Evolutionary conservation across 2,113 vertebrate genomes (phyloP).

Genomic region (Leucopsar rothschildi): DNA sequence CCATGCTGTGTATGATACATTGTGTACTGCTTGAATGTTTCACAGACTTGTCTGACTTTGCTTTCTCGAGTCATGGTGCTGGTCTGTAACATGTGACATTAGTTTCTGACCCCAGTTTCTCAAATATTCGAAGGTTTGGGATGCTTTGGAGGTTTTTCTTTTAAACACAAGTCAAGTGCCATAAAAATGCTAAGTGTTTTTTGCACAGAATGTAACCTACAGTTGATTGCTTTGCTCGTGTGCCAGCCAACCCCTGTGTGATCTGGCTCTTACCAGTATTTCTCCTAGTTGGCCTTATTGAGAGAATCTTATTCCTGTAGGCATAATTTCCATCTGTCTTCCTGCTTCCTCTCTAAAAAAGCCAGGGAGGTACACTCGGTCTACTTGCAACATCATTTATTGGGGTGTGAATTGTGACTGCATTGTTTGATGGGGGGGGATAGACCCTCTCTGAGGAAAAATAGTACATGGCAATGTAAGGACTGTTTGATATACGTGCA

Average conservation of each 20-base stretch:
- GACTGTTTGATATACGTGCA: not conserved
- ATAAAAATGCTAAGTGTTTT: not conserved
- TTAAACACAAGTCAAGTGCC: conserved; percentile 26
- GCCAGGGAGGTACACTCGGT: not conserved
- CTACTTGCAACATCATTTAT: not conserved
- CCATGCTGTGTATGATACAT: not conserved
- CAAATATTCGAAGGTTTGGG: not conserved
- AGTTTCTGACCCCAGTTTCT: not conserved
- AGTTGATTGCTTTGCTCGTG: not conserved
- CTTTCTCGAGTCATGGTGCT: not conserved
- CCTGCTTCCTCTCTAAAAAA: not conserved
- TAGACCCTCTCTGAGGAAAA: not conserved
- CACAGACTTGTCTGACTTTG: not conserved
- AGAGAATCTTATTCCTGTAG: not conserved
- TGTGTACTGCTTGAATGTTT: not conserved
- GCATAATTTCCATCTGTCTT: not conserved
- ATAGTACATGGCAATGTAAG: not conserved
- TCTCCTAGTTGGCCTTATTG: not conserved
- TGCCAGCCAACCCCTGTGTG: not conserved
- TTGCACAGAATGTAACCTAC: not conserved
- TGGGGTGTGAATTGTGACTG: not conserved
- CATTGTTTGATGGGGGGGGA: not conserved
- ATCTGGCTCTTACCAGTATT: not conserved
- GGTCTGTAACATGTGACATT: not conserved
- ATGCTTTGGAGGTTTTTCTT: not conserved